phyloP scores from a whole-genome alignment of 2,888 invertebrate genomes.

The Eristalis pertinax region DNA sequence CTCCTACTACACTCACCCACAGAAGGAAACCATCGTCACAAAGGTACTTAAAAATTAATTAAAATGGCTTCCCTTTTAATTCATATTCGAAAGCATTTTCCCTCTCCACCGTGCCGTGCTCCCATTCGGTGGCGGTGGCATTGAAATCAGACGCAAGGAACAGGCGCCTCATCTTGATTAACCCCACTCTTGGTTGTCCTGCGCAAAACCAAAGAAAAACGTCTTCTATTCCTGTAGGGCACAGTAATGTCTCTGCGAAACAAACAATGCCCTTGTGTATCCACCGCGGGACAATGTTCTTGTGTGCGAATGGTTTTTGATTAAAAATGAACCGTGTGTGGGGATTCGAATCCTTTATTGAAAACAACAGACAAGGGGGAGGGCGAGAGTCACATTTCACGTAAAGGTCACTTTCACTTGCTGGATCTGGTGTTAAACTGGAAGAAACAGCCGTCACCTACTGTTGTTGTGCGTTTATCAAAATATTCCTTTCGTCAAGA shows the following conservation, averaged over 20 bases:
- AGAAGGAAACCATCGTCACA: background rate
- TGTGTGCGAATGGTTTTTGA: slow-evolving; percentile 8
- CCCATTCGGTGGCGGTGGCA: background rate
- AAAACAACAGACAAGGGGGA: background rate
- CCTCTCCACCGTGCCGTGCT: background rate
- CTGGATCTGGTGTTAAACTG: too few species aligned
- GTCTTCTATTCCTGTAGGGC: slow-evolving; percentile 16
- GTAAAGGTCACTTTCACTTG: slow-evolving; percentile 16
- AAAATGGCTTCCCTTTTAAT: slow-evolving; percentile 26
- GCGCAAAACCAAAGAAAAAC: slow-evolving; percentile 3
- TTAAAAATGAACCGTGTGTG: slow-evolving; percentile 24
- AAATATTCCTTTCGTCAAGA: too few species aligned
- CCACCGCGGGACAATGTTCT: slow-evolving; percentile 5
- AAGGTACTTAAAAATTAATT: slow-evolving; percentile 47
- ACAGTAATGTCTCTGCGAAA: slow-evolving; percentile 15
- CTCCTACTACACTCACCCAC: background rate
- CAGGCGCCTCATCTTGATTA: slow-evolving; percentile 11
- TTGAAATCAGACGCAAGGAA: slow-evolving; percentile 25
- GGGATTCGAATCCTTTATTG: background rate
- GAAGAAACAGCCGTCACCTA: too few species aligned
- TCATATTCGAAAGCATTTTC: slow-evolving; percentile 7
- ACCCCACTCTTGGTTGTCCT: background rate
- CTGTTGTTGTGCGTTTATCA: too few species aligned
- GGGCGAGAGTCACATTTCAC: background rate
- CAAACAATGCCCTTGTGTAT: slow-evolving; percentile 36